phyloP scores from a whole-genome alignment of 2,888 invertebrate genomes.

The Cataglyphis altisquamis region DNA sequence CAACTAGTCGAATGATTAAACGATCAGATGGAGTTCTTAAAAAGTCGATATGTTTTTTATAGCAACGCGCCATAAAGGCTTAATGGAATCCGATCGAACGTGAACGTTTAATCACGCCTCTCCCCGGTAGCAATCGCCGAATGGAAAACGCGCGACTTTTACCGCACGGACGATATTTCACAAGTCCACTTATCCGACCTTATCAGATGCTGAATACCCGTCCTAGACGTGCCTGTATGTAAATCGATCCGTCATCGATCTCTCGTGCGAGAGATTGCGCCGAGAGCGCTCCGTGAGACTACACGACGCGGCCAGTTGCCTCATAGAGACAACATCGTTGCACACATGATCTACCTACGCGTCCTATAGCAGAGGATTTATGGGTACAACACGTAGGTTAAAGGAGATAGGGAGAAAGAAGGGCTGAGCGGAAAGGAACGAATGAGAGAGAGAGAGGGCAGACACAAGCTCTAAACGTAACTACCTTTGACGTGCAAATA shows the following conservation, averaged over 20 bases:
- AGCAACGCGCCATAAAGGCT: not conserved
- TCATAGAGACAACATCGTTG: slow-evolving; percentile 62
- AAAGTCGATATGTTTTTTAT: not conserved
- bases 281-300: slow-evolving; percentile 34
- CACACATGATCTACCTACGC: slow-evolving; percentile 72
- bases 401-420: slow-evolving; percentile 12
- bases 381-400: slow-evolving; percentile 63
- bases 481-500: slow-evolving; percentile 66
- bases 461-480: slow-evolving; percentile 56
- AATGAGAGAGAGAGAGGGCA: not conserved
- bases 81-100: slow-evolving; percentile 43
- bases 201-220: slow-evolving; percentile 49
- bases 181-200: slow-evolving; percentile 42
- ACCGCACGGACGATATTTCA: slow-evolving; percentile 39
- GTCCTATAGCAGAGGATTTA: slow-evolving; percentile 64
- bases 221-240: slow-evolving; percentile 49
- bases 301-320: slow-evolving; percentile 46
- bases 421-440: slow-evolving; percentile 24
- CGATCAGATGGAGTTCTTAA: not conserved
- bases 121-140: slow-evolving; percentile 43
- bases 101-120: slow-evolving; percentile 32
- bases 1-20: not conserved
- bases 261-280: slow-evolving; percentile 16
- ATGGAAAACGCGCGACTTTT: slow-evolving; percentile 51
- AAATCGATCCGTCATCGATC: slow-evolving; percentile 70